These are phyloP conservation scores for Trichonephila clavipes DNA, from an alignment of 1,140 invertebrate species.

Conservation along the genomic window DNA sequence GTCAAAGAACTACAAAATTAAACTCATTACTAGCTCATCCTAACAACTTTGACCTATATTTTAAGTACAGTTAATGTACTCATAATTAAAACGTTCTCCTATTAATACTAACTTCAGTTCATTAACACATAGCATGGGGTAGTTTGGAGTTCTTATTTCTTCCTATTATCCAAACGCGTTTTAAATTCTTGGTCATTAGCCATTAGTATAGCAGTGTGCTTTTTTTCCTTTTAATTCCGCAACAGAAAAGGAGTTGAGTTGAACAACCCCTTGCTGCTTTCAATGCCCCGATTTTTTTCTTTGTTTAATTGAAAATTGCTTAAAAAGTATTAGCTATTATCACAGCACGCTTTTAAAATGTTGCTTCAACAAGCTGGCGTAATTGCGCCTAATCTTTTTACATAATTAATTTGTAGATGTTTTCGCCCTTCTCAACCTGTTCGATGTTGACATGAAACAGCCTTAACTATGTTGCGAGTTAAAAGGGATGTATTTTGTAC, in stretches of 20 bases:
- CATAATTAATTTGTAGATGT: background rate
- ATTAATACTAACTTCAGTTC: background rate
- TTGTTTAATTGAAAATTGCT: background rate
- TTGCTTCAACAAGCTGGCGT: background rate
- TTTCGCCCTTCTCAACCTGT: background rate
- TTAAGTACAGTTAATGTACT: background rate
- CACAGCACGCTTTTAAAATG: background rate
- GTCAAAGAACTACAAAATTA: background rate
- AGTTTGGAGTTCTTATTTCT: background rate
- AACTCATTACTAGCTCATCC: background rate
- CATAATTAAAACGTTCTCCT: background rate
- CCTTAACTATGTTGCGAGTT: background rate
- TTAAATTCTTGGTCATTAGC: background rate
- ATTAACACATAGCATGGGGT: background rate
- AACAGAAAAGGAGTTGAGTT: background rate
- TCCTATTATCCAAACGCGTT: background rate
- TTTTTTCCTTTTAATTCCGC: background rate
- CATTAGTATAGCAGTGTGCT: background rate
- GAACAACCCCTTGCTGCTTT: background rate
- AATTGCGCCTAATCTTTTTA: background rate
- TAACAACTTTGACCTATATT: background rate
- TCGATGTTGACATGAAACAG: background rate
- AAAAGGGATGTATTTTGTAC: background rate
- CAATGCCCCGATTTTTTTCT: background rate
- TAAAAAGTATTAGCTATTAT: conserved; percentile 9